Percentiles rank a stretch among this genome's conserved stretches.
Conservation (phyloP, 2,113 vertebrate species). For the Anser brachyrhynchus region DNA sequence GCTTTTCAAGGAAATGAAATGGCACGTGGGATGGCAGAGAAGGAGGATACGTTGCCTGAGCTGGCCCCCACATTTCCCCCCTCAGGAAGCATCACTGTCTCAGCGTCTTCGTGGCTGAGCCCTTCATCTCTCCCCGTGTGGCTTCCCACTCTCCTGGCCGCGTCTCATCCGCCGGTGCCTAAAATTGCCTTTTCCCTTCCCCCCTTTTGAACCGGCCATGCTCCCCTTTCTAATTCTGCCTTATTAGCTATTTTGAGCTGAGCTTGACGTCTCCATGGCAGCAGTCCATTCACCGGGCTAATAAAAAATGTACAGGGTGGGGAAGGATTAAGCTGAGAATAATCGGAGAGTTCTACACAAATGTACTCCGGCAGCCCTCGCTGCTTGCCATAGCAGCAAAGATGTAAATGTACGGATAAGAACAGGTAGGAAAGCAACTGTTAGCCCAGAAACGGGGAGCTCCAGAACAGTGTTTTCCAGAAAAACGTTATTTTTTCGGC, state of each 20-base stretch:
- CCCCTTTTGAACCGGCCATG: neutral
- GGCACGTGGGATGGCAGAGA: neutral
- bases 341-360: neutral
- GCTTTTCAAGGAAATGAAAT: neutral
- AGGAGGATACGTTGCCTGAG: neutral
- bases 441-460: accelerated
- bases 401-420: accelerated
- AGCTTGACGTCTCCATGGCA: slow-evolving; percentile 19
- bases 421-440: accelerated
- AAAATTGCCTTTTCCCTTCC: neutral
- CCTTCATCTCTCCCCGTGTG: neutral
- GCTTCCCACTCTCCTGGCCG: neutral
- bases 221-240: neutral
- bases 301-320: neutral
- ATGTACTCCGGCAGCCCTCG: neutral
- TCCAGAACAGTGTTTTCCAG: neutral
- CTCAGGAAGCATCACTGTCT: neutral
- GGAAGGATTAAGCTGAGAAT: neutral
- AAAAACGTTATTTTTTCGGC: neutral
- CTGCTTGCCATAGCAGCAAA: neutral
- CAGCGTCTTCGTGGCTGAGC: neutral
- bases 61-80: too few relatives aligned
- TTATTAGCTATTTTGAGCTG: neutral
- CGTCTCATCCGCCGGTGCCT: neutral
- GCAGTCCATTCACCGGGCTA: neutral